These are phyloP conservation scores for Heliconius hermathena DNA, from an alignment of 1,140 invertebrate species.

Conservation along the genomic window DNA sequence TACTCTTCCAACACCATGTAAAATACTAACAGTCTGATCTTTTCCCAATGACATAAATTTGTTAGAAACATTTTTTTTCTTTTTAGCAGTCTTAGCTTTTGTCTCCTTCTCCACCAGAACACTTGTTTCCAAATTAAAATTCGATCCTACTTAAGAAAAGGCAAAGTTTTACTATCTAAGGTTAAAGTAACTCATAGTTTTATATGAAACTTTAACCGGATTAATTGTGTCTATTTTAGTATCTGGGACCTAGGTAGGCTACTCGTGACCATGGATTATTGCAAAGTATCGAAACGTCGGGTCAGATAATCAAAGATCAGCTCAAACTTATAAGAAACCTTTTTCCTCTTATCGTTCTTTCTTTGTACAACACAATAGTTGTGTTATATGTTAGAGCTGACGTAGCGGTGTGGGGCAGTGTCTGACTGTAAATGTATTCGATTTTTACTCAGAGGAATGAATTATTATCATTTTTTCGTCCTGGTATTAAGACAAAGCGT, in stretches of 20 bases:
- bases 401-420: too few species aligned
- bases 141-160: slow-evolving; percentile 53
- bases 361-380: neutral
- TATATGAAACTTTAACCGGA: too few species aligned
- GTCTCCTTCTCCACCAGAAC: slow-evolving; percentile 59
- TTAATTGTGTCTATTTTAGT: too few species aligned
- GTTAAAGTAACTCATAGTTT: too few species aligned
- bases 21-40: slow-evolving; percentile 86
- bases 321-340: neutral
- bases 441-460: too few species aligned
- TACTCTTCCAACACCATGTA: slow-evolving; percentile 89
- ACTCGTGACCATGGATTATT: too few species aligned
- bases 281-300: too few species aligned
- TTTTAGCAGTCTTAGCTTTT: slow-evolving; percentile 63
- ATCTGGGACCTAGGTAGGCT: too few species aligned
- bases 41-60: slow-evolving; percentile 82
- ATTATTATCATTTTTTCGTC: too few species aligned
- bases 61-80: slow-evolving; percentile 66
- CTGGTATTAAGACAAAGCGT: too few species aligned
- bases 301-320: neutral
- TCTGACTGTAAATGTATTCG: too few species aligned
- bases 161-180: neutral
- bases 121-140: slow-evolving; percentile 62
- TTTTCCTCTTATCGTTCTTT: too few species aligned
- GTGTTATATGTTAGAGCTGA: neutral